phyloP scores from a whole-genome alignment of 2,888 invertebrate genomes.

The Geophilus truncorum region DNA sequence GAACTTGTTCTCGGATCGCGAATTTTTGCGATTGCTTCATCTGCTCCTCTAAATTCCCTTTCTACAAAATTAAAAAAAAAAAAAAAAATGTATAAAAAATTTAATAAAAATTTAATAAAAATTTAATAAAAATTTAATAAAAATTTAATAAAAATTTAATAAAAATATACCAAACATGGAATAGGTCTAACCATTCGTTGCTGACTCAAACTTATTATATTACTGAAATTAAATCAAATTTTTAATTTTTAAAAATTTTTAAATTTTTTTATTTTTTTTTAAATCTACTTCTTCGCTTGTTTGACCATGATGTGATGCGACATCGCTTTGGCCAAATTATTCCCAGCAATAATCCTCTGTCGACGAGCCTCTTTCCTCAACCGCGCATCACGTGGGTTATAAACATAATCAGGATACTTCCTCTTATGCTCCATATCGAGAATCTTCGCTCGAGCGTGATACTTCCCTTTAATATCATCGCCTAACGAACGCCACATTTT shows the following conservation, averaged over 20 bases:
- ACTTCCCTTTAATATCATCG: conserved; percentile 50
- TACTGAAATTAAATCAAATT: not conserved
- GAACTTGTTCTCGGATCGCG: conserved; percentile 20
- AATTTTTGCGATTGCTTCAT: not conserved
- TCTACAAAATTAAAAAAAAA: not conserved
- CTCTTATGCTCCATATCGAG: conserved; percentile 56
- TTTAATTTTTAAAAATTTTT: not conserved
- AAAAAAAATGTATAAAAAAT: not conserved
- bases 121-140: no score
- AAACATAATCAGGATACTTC: conserved; percentile 61
- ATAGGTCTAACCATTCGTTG: not conserved
- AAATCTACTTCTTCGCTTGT: not conserved
- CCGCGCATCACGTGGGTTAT: conserved; percentile 61
- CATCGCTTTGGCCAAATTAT: conserved; percentile 29
- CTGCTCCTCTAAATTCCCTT: not conserved
- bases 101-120: no score
- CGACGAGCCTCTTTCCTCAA: conserved; percentile 51
- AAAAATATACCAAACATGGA: not conserved
- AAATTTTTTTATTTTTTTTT: not conserved
- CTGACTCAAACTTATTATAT: not conserved
- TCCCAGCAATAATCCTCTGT: conserved; percentile 19
- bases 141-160: no score
- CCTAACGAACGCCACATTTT: conserved; percentile 57
- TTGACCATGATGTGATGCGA: conserved; percentile 29
- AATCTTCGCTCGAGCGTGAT: conserved; percentile 36